Evolutionary conservation across 1,140 invertebrate species (phyloP), one percentile per base, ranked within the genome.

Genomic region (Notospermus geniculatus): DNA sequence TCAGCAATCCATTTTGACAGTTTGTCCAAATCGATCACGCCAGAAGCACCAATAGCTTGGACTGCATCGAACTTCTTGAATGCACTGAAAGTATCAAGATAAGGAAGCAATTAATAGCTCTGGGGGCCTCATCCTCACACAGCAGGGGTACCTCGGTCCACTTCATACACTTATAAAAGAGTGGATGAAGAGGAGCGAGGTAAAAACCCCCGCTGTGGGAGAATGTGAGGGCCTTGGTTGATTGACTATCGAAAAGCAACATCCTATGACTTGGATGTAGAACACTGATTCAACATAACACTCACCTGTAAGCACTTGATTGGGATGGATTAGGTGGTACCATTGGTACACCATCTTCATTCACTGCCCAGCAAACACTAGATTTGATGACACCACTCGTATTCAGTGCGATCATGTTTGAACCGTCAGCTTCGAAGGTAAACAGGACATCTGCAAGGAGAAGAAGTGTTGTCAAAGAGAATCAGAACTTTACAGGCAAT

Each of bases 1-100:
- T 82, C 75, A 32, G 83, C 70, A 27, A 83, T 80, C 85, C 86
- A 86, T 60, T 85, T 77, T 41, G 78, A 72, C 9, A 87, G 63
- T 66, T 84, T 84, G 29, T 81, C 71, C 17, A 82, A 58, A 63
- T 85, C 76, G 28, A 77, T 63, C 4, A 80, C 69, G 23, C 77
- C 79, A 19, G 72, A 60, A 17, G 74, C 68, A 19, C 75, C 75
- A 52, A 82, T 74, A 9, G 75, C 79, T 55, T 76, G 63, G 29
- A 80, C 59, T 23, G 77, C 71, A 52, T 80, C 77, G 57, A 74
- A 65, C 43, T 70, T 69, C 60, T 76, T 79, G 66, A 77, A 72
- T n/a, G 73, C 69, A 63, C 78, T 80, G 62, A 2, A 67, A 63
- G 1, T 36, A 59, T 54, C 5, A 57, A 43, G 28, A 43, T 17